phyloP scores from a whole-genome alignment of 2,113 vertebrate genomes.

The Pithys albifrons region DNA sequence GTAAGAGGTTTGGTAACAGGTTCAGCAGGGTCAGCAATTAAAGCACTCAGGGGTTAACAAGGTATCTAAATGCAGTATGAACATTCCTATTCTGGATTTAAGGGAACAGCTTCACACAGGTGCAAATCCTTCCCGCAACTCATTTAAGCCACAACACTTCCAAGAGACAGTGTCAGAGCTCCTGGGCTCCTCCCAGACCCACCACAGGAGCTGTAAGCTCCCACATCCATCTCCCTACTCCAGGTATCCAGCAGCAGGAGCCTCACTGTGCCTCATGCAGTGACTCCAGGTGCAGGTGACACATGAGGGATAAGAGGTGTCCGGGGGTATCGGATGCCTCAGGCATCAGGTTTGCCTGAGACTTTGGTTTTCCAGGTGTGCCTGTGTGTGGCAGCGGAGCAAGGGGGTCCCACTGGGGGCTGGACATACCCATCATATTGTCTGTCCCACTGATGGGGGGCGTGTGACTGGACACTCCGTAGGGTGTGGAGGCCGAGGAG shows the following conservation, averaged over 20 bases:
- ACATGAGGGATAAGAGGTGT: neutral
- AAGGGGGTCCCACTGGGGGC: rapidly evolving
- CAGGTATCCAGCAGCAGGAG: neutral
- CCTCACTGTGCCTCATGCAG: rapidly evolving
- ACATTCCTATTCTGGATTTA: neutral
- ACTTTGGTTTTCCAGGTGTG: neutral
- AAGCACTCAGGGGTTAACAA: rapidly evolving
- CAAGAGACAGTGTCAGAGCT: neutral
- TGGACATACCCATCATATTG: conserved; percentile 83
- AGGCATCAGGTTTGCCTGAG: neutral
- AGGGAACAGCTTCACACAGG: neutral
- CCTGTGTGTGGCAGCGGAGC: rapidly evolving
- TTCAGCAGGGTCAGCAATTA: neutral
- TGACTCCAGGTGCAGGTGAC: neutral
- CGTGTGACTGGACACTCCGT: conserved; percentile 88
- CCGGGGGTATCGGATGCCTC: neutral
- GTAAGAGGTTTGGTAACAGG: neutral
- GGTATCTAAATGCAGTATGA: neutral
- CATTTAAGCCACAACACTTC: neutral
- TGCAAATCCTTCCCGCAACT: neutral
- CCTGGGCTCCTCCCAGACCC: neutral
- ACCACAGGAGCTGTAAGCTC: neutral
- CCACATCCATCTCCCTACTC: neutral
- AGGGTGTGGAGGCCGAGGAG: conserved; percentile 81
- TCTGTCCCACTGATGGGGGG: conserved; percentile 88